Percentiles rank a stretch among this genome's conserved stretches.
Evolutionary conservation across 2,797 vertebrate species (phyloP).

Genomic region (Decapterus maruadsi): DNA sequence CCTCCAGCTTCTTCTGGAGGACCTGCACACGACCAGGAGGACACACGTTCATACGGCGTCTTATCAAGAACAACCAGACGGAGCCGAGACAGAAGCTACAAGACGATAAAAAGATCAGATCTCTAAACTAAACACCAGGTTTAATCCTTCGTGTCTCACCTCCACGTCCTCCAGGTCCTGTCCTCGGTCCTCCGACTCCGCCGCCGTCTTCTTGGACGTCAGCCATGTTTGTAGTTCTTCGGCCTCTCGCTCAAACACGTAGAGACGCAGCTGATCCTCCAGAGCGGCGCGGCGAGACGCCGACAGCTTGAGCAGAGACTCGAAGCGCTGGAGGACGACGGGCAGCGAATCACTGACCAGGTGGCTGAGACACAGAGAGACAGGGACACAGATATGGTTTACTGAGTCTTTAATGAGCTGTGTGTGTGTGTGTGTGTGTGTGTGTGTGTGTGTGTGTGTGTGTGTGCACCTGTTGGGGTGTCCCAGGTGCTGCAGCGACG

Average conservation of each 20-base stretch:
- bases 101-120: too few relatives aligned
- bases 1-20: conserved; percentile 89
- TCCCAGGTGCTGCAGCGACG: conserved; percentile 77
- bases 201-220: conserved; percentile 80
- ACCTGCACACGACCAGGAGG: conserved; percentile 81
- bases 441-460: neutral
- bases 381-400: too few relatives aligned
- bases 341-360: conserved; percentile 77
- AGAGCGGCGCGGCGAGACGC: conserved; percentile 76
- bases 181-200: conserved; percentile 88
- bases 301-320: conserved; percentile 79
- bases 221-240: conserved; percentile 90
- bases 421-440: too few relatives aligned
- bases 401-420: too few relatives aligned
- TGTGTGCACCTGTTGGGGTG: conserved; percentile 87
- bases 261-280: conserved; percentile 87
- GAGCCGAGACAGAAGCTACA: too few relatives aligned
- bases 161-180: conserved; percentile 90
- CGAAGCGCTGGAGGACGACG: conserved; percentile 75
- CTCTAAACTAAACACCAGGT: too few relatives aligned
- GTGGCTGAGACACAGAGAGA: conserved; percentile 55
- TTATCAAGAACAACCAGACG: too few relatives aligned
- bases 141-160: conserved; percentile 68
- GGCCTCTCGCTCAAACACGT: conserved; percentile 88
- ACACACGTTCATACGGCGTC: too few relatives aligned